phyloP scores from a whole-genome alignment of 2,113 vertebrate species.

The Pristiophorus japonicus region DNA sequence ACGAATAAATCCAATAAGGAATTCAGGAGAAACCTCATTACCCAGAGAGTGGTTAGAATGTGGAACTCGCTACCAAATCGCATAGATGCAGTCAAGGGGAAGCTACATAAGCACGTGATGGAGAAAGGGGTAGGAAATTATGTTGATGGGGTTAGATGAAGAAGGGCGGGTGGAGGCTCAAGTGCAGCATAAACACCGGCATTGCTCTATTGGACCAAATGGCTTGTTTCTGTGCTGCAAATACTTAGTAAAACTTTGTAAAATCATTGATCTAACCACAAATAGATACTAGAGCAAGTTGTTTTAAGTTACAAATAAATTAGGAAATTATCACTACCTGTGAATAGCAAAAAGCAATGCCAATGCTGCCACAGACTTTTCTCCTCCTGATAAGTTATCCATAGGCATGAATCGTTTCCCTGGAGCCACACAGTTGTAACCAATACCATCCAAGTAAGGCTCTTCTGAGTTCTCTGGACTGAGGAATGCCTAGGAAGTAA shows the following conservation, averaged over 20 bases:
- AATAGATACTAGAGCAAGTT: neutral
- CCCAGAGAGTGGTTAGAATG: no score
- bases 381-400: conserved; percentile 90
- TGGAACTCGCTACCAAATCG: neutral
- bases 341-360: conserved; percentile 88
- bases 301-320: conserved; percentile 1
- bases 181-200: neutral
- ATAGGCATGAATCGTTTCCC: conserved; percentile 94
- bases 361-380: conserved; percentile 82
- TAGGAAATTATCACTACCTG: conserved; percentile 59
- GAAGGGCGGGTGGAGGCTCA: neutral
- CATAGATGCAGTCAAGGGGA: neutral
- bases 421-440: conserved; percentile 83
- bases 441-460: conserved; percentile 83
- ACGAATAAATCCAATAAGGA: no score
- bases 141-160: neutral
- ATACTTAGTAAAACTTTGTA: neutral
- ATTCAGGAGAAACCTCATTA: no score
- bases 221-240: neutral
- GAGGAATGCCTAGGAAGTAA: conserved; percentile 71
- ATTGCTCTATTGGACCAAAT: neutral
- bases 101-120: neutral
- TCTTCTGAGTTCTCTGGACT: conserved; percentile 85
- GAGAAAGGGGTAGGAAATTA: neutral
- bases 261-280: neutral